Base-by-base conservation (phyloP, 1,140 invertebrate species). In the Homalodisca vitripennis region DNA sequence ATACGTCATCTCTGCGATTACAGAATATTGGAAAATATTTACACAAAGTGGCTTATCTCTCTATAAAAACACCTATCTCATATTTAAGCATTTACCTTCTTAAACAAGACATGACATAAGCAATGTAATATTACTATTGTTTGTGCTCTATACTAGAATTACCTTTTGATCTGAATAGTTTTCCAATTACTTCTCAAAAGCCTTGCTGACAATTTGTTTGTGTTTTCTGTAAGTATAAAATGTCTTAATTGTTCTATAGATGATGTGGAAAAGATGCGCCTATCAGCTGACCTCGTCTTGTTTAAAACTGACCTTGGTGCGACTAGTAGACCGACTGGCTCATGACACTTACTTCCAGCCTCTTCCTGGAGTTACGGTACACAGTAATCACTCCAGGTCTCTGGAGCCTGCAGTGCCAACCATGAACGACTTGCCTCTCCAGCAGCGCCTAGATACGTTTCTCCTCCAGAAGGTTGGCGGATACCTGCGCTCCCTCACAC, bases 301-400 rank as follows among this genome's bases (percentile, higher is more conserved):
- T 74, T 79, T 93, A 20, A 92, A 92, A 77, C 81, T 93, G 63
- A 91, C 92, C 79, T 84, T 92, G 29, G 86, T 92, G 10, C 87
- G 87, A 0, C 85, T 92, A 74, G 81, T 92, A 34, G 90, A 92
- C 73, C 87, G 86, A 70, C 75, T 93, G 3, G 88, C 85, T 30
- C 83, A 87, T 62, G 84, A 86, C 46, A 83, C 88, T 26, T 82
- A 87, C 72, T 66, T 72, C 26, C 79, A 87, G 26, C 83, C 84
- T 66, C 81, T 92, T 0, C 74, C 91, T 0, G 73, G 75, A 3
- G 66, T 73, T 14, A 55, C 63, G 0, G 51, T 73, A 17, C 47
- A 47, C 27, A 32, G 69, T 24, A 70, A 62, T 30, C 66, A 41
- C 1, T 2, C 20, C 20, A 32, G 14, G 20, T 48, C 29, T 46